Base-by-base conservation (phyloP, 2,888 invertebrate species). In the Hylaea fasciaria region DNA sequence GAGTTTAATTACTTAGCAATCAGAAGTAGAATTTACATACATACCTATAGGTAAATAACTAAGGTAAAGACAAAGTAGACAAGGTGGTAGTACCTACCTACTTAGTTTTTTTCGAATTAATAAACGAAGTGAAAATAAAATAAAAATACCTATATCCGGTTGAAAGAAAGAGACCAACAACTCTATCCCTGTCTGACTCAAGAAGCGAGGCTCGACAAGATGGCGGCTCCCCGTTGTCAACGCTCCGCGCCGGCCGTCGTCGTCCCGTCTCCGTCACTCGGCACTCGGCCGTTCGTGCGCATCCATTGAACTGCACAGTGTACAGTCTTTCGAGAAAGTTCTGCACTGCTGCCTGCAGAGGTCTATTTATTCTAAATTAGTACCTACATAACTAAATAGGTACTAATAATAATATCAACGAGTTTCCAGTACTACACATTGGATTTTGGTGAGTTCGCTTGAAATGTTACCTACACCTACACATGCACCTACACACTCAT, bases 201-300 rank as follows among this genome's bases (percentile, higher is more conserved):
- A 75, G 83, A 72, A 71, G 55, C 67, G 59, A 60, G 54, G 64
- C 50, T 75, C 72, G 68, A 88, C 89, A 91, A 90, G 77, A 90
- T 89, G 91, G 90, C 90, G 80, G 74, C 69, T 68, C 32, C 7
- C 32, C 32, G 32, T 7, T 9, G 10, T 7, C 32, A 56, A 12
- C 53, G 40, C 58, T n/a, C 17, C 14, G 40, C 48, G 13, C 37
- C 56, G 66, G 66, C 64, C 69, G 69, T 72, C 69, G 68, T 3
- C 28, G 28, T 28, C 28, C n/a, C n/a, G n/a, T n/a, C n/a, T n/a
- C 22, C 22, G 22, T 22, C 22, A 22, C 22, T 22, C 22, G 22
- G 5, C 22, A 22, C 22, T 22, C 22, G 22, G 22, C 22, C 39
- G 39, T n/a, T 9, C 11, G 11, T n/a, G 61, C 61, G 70, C 76